phyloP scores from a whole-genome alignment of 2,888 invertebrate genomes.

The Boloria selene region DNA sequence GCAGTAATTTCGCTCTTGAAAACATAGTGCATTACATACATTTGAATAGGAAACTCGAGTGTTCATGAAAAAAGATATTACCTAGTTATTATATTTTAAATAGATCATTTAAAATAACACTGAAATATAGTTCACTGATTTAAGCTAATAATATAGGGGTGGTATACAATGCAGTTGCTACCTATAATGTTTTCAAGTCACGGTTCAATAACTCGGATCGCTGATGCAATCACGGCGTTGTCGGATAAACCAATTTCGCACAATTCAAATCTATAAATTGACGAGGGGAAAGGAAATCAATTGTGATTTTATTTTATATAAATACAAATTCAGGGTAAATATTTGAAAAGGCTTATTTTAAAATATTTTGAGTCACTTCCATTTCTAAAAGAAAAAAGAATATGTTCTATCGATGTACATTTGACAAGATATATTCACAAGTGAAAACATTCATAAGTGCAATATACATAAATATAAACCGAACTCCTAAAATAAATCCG shows the following conservation, averaged over 20 bases:
- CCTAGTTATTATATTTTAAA: too few species aligned
- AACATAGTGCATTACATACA: too few species aligned
- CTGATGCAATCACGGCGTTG: slow-evolving; percentile 59
- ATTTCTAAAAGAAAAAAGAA: too few species aligned
- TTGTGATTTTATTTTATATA: slow-evolving; percentile 52
- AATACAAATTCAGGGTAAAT: slow-evolving; percentile 32
- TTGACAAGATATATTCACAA: too few species aligned
- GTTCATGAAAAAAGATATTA: too few species aligned
- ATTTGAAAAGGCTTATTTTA: slow-evolving; percentile 8
- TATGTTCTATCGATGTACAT: too few species aligned
- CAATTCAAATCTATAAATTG: slow-evolving; percentile 61
- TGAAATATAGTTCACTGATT: slow-evolving; percentile 21
- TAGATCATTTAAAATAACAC: slow-evolving; percentile 8
- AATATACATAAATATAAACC: too few species aligned
- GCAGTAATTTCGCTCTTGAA: too few species aligned
- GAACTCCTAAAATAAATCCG: too few species aligned
- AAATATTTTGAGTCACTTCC: background rate
- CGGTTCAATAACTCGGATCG: slow-evolving; percentile 60
- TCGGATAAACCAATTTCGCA: slow-evolving; percentile 62
- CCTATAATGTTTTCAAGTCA: slow-evolving; percentile 53
- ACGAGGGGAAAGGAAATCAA: slow-evolving; percentile 51
- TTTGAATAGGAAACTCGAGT: too few species aligned
- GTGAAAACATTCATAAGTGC: too few species aligned
- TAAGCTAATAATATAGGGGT: slow-evolving; percentile 26
- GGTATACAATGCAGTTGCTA: slow-evolving; percentile 38